phyloP scores from a whole-genome alignment of 2,113 vertebrate genomes.

The Merops nubicus region DNA sequence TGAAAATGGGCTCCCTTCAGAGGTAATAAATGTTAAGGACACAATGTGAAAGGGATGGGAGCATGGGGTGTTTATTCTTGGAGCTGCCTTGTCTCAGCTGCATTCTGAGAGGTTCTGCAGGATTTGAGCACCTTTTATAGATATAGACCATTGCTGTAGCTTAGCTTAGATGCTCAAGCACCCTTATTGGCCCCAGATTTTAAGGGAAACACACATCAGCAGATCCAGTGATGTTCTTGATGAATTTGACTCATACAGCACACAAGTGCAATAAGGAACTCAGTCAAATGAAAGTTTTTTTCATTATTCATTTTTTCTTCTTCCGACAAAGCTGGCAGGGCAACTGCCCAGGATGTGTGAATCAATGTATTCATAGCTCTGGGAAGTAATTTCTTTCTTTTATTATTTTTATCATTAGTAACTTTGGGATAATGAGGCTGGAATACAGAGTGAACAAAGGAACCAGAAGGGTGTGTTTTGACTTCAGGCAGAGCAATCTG shows the following conservation, averaged over 20 bases:
- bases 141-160: not conserved
- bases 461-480: constrained; percentile 8
- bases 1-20: not conserved
- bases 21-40: not conserved
- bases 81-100: not conserved
- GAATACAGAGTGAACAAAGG: not conserved
- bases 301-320: not conserved
- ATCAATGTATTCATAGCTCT: not conserved
- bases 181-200: not conserved
- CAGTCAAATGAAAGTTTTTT: not conserved
- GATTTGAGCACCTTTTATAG: not conserved
- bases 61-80: not conserved
- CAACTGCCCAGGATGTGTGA: not conserved
- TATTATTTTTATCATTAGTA: constrained; percentile 5
- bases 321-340: not conserved
- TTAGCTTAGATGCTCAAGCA: not conserved
- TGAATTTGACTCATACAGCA: not conserved
- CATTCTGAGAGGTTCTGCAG: not conserved
- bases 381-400: not conserved
- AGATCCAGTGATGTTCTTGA: not conserved
- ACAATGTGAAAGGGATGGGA: not conserved
- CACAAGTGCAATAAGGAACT: not conserved
- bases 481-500: not conserved
- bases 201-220: not conserved
- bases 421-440: not conserved